Evolutionary conservation across 2,113 vertebrate species (phyloP).

Genomic region (Zosterops pallidus): DNA sequence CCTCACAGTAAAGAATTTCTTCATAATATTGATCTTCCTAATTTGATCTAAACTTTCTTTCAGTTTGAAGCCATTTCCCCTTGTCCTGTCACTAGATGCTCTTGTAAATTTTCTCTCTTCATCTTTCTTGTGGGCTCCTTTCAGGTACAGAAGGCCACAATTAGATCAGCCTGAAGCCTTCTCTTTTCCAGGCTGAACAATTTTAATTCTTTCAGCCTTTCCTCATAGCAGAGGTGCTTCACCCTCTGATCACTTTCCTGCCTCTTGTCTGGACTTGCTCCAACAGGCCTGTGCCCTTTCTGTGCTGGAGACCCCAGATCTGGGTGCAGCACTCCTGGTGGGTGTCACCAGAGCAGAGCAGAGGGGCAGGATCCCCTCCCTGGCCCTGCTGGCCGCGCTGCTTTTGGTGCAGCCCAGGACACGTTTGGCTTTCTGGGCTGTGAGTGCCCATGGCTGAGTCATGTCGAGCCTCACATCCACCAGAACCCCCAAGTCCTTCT

Average conservation of each 20-base stretch:
- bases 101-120: not conserved
- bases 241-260: not conserved
- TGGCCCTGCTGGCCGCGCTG: rapidly evolving
- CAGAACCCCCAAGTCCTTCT: not conserved
- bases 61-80: not conserved
- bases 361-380: not conserved
- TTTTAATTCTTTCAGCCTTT: not conserved
- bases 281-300: rapidly evolving
- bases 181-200: not conserved
- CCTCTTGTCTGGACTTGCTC: not conserved
- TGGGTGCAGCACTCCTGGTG: not conserved
- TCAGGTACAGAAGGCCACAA: not conserved
- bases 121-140: not conserved
- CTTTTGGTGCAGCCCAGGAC: not conserved
- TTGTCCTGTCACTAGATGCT: not conserved
- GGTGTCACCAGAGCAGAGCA: not conserved
- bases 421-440: rapidly evolving
- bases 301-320: not conserved
- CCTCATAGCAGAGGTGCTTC: not conserved
- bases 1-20: not conserved
- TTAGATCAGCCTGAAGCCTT: not conserved
- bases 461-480: not conserved
- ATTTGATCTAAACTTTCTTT: not conserved
- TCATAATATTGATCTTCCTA: not conserved
- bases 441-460: rapidly evolving